Conservation (phyloP, 2,113 vertebrate genomes). For the Ceyx margarethae region DNA sequence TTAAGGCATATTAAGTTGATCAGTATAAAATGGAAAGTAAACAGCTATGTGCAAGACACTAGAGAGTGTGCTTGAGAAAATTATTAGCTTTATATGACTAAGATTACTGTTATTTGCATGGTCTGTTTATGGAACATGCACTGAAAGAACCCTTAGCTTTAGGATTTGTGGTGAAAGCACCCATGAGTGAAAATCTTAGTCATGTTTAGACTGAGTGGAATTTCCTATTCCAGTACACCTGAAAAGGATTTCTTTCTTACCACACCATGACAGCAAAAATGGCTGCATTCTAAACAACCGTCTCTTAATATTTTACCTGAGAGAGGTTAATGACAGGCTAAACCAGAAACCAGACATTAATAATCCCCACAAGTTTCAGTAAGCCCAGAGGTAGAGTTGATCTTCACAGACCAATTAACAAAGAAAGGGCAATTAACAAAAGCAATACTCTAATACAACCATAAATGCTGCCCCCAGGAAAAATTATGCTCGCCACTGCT, state of each 20-base stretch:
- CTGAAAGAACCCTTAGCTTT: neutral
- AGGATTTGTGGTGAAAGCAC: neutral
- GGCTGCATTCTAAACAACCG: neutral
- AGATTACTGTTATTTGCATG: neutral
- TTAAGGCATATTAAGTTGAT: rapidly evolving
- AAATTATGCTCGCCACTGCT: neutral
- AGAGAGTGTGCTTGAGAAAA: neutral
- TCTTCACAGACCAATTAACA: neutral
- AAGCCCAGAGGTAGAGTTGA: slow-evolving; percentile 11
- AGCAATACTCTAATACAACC: neutral
- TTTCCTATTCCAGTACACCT: neutral
- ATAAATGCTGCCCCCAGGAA: slow-evolving; percentile 28
- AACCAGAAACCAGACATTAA: neutral
- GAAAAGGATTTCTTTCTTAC: neutral
- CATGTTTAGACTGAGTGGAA: neutral
- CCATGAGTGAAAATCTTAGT: neutral
- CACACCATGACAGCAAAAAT: neutral
- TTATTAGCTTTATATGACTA: neutral
- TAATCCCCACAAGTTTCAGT: neutral
- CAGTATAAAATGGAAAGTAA: neutral
- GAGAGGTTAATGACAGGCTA: neutral
- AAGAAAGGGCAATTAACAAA: slow-evolving; percentile 22
- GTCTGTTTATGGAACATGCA: neutral
- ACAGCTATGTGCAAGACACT: neutral
- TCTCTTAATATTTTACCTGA: neutral